These are phyloP conservation scores for Mystacornis crossleyi DNA, from an alignment of 2,113 vertebrate genomes.

Conservation along the genomic window DNA sequence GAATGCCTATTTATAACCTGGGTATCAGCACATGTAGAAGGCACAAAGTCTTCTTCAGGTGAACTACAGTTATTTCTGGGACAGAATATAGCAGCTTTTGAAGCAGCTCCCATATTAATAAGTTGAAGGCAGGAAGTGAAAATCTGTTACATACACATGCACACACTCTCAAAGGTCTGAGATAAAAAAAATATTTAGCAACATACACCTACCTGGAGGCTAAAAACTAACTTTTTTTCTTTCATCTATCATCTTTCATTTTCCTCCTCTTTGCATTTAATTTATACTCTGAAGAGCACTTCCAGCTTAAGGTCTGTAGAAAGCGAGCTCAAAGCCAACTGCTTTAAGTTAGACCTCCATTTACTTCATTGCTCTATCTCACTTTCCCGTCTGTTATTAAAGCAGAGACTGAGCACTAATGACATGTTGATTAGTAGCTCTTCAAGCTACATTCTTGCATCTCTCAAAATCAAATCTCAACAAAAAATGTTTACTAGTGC, in stretches of 20 bases:
- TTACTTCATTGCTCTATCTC: not conserved
- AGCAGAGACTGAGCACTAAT: constrained; percentile 5
- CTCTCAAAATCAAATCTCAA: constrained; percentile 19
- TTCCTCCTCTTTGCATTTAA: not conserved
- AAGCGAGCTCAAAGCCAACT: not conserved
- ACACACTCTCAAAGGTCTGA: not conserved
- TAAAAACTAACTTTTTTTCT: not conserved
- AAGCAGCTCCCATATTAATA: not conserved
- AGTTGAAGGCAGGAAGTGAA: not conserved
- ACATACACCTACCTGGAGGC: not conserved
- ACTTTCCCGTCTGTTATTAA: constrained; percentile 17
- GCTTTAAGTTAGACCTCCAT: not conserved
- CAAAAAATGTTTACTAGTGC: constrained; percentile 7
- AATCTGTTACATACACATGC: not conserved
- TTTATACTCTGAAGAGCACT: not conserved
- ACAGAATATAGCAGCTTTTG: not conserved
- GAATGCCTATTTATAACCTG: not conserved
- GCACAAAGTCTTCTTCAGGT: not conserved
- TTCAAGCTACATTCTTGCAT: constrained; percentile 8
- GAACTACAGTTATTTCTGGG: not conserved
- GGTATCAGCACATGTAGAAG: not conserved
- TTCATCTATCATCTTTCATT: not conserved
- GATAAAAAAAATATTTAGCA: not conserved
- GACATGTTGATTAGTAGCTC: constrained; percentile 1
- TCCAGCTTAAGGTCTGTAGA: not conserved